phyloP scores from a whole-genome alignment of 2,797 vertebrate species.

The Alectoris magna region DNA sequence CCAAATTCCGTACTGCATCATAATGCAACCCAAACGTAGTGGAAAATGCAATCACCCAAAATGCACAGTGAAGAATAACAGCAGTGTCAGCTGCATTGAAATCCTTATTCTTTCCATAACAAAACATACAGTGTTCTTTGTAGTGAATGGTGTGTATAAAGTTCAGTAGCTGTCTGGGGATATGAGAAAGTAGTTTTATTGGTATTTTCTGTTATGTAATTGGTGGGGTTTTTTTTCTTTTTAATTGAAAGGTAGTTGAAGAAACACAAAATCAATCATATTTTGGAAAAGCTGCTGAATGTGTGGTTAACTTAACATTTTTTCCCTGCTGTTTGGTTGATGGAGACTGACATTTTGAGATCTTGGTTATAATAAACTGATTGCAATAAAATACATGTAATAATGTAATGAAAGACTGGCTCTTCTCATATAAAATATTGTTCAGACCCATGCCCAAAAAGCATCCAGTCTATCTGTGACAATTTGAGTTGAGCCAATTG shows the following conservation, averaged over 20 bases:
- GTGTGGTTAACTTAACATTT: neutral
- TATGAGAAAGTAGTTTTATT: neutral
- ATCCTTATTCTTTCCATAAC: neutral
- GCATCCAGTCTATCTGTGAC: neutral
- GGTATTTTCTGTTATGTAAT: neutral
- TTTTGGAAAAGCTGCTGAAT: neutral
- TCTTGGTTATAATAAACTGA: neutral
- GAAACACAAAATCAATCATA: neutral
- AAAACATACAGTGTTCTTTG: neutral
- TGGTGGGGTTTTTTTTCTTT: neutral
- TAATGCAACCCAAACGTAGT: neutral
- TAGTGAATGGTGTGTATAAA: neutral
- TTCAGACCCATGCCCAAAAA: neutral
- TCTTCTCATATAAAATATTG: neutral
- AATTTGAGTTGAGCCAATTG: neutral
- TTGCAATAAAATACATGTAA: neutral
- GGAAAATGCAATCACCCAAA: neutral
- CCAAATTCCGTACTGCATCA: neutral
- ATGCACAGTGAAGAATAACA: neutral
- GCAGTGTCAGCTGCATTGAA: neutral
- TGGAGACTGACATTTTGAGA: neutral
- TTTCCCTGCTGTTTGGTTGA: neutral
- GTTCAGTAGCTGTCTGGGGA: neutral
- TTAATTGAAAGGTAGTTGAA: neutral
- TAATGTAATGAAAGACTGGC: neutral